phyloP scores from a whole-genome alignment of 2,113 vertebrate species.

The Stegastes partitus region DNA sequence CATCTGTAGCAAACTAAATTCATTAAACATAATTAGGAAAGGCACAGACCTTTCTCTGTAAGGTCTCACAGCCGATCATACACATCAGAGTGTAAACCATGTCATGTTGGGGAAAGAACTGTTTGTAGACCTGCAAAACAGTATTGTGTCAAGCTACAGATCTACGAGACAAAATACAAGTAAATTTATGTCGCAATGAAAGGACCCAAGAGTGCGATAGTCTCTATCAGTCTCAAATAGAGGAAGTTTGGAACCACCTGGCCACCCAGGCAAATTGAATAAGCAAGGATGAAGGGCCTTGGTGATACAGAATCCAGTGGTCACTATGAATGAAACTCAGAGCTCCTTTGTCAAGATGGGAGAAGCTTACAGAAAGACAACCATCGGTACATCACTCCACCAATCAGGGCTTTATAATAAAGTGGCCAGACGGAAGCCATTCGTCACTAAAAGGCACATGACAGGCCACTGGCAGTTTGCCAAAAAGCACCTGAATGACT shows the following conservation, averaged over 20 bases:
- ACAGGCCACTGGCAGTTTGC: conserved; percentile 5
- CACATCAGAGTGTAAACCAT: not conserved
- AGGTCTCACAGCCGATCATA: conserved; percentile 9
- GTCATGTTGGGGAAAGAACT: not conserved
- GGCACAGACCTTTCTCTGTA: not conserved
- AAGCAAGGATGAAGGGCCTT: not conserved
- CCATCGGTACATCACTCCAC: too few relatives aligned
- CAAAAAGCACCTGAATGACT: not conserved
- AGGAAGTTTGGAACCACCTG: too few relatives aligned
- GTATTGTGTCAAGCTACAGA: not conserved
- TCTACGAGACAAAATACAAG: not conserved
- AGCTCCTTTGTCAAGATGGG: not conserved
- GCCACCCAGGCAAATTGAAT: not conserved
- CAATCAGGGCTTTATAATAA: too few relatives aligned
- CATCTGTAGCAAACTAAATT: too few relatives aligned
- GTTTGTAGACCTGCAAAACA: not conserved
- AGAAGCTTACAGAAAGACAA: too few relatives aligned
- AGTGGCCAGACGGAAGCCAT: not conserved
- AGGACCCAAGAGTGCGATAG: not conserved
- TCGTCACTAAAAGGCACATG: conserved; percentile 13
- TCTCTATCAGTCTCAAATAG: too few relatives aligned
- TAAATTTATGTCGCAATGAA: not conserved
- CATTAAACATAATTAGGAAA: too few relatives aligned
- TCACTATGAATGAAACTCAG: not conserved
- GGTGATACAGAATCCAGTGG: not conserved